Evolutionary conservation across 2,888 invertebrate species (phyloP), one percentile per base, ranked within the genome.

Genomic region (Pyralis farinalis): DNA sequence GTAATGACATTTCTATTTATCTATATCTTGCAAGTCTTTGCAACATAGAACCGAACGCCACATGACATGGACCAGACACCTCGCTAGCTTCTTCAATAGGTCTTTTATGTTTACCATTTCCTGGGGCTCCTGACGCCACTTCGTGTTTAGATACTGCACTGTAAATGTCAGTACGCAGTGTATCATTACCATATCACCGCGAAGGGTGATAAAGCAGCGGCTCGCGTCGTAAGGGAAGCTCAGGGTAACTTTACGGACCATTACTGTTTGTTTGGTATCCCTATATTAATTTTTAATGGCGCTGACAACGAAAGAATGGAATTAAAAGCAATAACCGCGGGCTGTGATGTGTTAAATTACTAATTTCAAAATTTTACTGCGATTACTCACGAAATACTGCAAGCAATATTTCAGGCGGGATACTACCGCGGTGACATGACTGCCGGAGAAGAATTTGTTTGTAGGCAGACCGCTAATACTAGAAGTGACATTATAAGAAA

Each of bases 271-370:
- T 20, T 20, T 16, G 25, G 28, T 7, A 36, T 29, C 29, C 20
- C 16, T n/a, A 10, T 20, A 16, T 36, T 36, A 36, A n/a, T 22
- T 36, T 28, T 36, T 29, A 36, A 36, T 16, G 20, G 16, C 20
- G 27, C 5, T 28, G 29, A 29, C 12, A 36, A 36, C 4, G 7
- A 22, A 25, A 25, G 25, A 25, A 25, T 25, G 25, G 25, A 25
- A 25, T 8, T 2, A 8, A 25, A 25, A 25, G n/a, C 1, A 25
- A 25, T 25, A 25, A 25, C 25, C n/a, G n/a, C 7, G n/a, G 25
- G 25, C 25, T 7, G n/a, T 25, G n/a, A 25, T 25, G 25, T 25
- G 25, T 25, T 25, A 25, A 25, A 25, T 25, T 3, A 25, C 25
- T 25, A 25, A 25, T 25, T 25, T 25, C 5, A 25, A 25, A 7